Conservation (phyloP, 2,888 invertebrate species). For the Drosophila engyochracea region DNA sequence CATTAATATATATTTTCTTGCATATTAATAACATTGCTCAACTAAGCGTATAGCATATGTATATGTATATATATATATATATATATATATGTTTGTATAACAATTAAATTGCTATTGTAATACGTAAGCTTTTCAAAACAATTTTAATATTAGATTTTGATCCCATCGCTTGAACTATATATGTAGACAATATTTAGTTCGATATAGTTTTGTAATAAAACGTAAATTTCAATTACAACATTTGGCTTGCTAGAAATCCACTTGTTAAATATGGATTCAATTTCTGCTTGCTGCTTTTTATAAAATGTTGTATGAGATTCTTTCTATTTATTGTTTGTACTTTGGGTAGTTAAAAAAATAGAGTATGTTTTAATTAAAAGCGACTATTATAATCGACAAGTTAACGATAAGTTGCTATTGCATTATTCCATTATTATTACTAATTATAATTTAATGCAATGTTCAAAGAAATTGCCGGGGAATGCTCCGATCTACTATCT, state of each 20-base stretch:
- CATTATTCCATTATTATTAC: conserved; percentile 2
- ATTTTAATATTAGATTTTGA: conserved; percentile 47
- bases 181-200: conserved; percentile 23
- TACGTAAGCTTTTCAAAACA: conserved; percentile 42
- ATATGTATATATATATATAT: neutral
- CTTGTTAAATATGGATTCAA: conserved; percentile 7
- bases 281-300: neutral
- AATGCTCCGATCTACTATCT: conserved; percentile 20
- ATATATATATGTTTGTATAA: conserved; percentile 19
- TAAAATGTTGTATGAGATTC: conserved; percentile 21
- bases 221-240: conserved; percentile 11
- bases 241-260: neutral
- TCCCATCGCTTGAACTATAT: conserved; percentile 55
- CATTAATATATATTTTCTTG: conserved; percentile 32
- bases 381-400: conserved; percentile 11
- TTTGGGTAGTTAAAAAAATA: conserved; percentile 27
- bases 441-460: conserved; percentile 26
- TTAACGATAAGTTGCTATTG: conserved; percentile 1
- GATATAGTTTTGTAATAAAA: conserved; percentile 18
- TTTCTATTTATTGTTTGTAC: conserved; percentile 33
- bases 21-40: conserved; percentile 33
- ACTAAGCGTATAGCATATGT: conserved; percentile 28
- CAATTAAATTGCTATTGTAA: conserved; percentile 27
- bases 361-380: conserved; percentile 12
- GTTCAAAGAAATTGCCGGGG: conserved; percentile 19